Evolutionary conservation across 2,113 vertebrate genomes (phyloP).

Genomic region (Colistium nudipinnis): DNA sequence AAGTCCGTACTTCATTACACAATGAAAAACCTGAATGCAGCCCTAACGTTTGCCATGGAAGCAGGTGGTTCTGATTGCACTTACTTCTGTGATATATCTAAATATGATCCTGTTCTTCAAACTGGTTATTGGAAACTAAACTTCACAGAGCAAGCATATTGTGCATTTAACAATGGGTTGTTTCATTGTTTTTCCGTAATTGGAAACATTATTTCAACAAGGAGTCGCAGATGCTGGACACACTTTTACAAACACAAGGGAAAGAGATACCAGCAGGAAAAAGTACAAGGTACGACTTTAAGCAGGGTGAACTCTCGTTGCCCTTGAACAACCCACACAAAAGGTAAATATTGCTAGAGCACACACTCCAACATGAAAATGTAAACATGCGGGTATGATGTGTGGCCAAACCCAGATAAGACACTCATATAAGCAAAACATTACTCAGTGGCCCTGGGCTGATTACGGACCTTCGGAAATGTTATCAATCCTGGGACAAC

Average conservation of each 20-base stretch:
- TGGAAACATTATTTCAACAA: background rate
- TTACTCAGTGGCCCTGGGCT: slow-evolving; percentile 53
- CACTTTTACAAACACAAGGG: background rate
- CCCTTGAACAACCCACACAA: slow-evolving; percentile 42
- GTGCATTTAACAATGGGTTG: background rate
- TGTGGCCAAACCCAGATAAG: slow-evolving; percentile 64
- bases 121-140: background rate
- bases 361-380: slow-evolving; percentile 52
- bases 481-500: slow-evolving; percentile 54
- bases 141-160: background rate
- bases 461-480: slow-evolving; percentile 53
- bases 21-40: no score
- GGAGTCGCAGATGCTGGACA: slow-evolving; percentile 17
- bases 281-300: slow-evolving; percentile 33
- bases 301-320: slow-evolving; percentile 55
- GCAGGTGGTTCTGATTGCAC: no score
- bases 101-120: background rate
- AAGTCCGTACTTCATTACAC: no score
- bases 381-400: slow-evolving; percentile 56
- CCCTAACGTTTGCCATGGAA: no score
- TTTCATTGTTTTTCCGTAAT: background rate
- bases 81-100: background rate
- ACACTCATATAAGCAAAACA: slow-evolving; percentile 53
- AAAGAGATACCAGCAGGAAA: slow-evolving; percentile 8
- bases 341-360: slow-evolving; percentile 55